Evolutionary conservation across 1,140 invertebrate genomes (phyloP).

Genomic region (Pseudoatta argentina): DNA sequence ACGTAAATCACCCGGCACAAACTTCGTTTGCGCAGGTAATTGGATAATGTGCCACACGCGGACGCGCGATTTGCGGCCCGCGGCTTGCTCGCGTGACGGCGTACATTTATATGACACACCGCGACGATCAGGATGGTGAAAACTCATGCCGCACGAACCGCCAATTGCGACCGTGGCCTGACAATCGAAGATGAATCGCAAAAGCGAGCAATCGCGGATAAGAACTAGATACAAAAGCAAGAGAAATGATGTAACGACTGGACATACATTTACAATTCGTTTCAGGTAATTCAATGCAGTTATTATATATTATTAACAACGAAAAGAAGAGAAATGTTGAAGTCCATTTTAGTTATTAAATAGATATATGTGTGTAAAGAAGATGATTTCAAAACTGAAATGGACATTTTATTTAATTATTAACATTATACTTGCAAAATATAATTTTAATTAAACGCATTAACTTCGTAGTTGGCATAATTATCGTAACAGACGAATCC

Average conservation of each 20-base stretch:
- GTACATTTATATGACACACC: slow-evolving; percentile 53
- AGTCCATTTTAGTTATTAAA: not conserved
- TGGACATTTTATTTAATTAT: not conserved
- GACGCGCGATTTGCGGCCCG: slow-evolving; percentile 62
- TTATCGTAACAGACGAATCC: not conserved
- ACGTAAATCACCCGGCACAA: slow-evolving; percentile 55
- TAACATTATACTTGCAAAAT: not conserved
- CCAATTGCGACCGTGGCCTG: slow-evolving; percentile 16
- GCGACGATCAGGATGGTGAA: slow-evolving; percentile 40
- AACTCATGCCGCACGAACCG: slow-evolving; percentile 6
- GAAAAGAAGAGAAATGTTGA: not conserved
- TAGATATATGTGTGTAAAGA: not conserved
- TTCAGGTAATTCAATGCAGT: not conserved
- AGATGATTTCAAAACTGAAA: not conserved
- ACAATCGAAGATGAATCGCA: slow-evolving; percentile 39
- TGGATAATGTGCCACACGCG: slow-evolving; percentile 58
- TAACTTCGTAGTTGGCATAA: not conserved
- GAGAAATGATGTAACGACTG: not conserved
- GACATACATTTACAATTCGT: not conserved
- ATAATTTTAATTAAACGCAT: not conserved
- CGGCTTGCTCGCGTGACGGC: slow-evolving; percentile 61
- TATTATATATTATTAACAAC: not conserved
- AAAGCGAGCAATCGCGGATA: not conserved
- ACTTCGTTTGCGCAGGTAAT: slow-evolving; percentile 59
- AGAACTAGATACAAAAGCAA: not conserved